phyloP scores from a whole-genome alignment of 2,113 vertebrate species.

The Danionella cerebrum region DNA sequence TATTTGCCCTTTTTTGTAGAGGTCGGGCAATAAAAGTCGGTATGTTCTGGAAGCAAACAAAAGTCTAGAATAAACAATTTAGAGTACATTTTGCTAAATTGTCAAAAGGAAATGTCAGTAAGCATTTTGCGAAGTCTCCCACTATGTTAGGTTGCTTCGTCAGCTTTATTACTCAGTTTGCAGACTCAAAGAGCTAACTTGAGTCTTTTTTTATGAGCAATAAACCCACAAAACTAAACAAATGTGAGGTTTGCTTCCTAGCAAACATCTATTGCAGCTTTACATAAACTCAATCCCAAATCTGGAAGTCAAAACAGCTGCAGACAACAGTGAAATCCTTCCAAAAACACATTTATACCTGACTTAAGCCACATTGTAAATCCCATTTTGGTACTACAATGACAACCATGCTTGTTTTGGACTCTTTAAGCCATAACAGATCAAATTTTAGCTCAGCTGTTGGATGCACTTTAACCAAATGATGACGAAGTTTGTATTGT shows the following conservation, averaged over 20 bases:
- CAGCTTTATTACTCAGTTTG: no score
- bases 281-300: background rate
- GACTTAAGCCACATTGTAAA: slow-evolving; percentile 1
- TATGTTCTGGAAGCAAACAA: no score
- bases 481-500: background rate
- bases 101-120: no score
- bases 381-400: background rate
- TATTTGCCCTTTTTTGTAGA: no score
- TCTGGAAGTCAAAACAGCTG: slow-evolving; percentile 9
- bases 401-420: background rate
- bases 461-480: background rate
- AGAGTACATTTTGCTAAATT: no score
- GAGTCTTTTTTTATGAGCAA: background rate
- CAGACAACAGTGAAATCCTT: background rate
- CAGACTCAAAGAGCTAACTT: background rate
- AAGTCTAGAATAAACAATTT: no score
- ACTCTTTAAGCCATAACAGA: background rate
- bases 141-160: background rate
- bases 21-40: no score
- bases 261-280: background rate
- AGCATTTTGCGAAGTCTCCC: no score
- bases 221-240: background rate
- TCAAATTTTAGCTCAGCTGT: background rate
- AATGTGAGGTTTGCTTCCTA: background rate
- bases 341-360: slow-evolving; percentile 18